Base-by-base conservation (phyloP, 1,140 invertebrate genomes). In the Lasaia peninsularis region DNA sequence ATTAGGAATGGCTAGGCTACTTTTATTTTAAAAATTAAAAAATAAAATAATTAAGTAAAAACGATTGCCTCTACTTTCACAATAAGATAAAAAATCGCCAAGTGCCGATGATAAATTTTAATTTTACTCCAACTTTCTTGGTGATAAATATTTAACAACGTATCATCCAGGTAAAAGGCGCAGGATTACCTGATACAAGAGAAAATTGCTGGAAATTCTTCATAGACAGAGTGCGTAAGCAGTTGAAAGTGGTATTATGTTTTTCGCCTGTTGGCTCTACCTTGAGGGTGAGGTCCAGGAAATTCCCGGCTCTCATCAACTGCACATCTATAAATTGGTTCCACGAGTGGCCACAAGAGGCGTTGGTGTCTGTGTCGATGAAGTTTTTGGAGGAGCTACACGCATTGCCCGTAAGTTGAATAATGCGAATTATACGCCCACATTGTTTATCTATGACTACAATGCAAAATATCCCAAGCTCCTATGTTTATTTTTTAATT, bases 161-260 rank as follows among this genome's bases (percentile, higher is more conserved):
- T 32, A 56, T 58, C 44, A 65, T 56, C 18, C 75, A 94, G 90
- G 94, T 95, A 1, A 96, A 96, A 91, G 95, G 95, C 28, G 94
- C 95, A 32, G 95, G 95, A 48, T 86, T 96, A 89, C 78, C 97
- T 54, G 98, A 99, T 83, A 96, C 96, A 0, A 91, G 97, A 69
- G 97, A 99, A 89, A 98, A 97, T 76, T 98, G 97, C 83, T 99
- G 98, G 98, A 97, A 96, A 84, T 98, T 98, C 87, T 99, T 99
- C 84, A 97, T 99, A 69, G 97, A 99, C 79, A 92, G 96, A 78
- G 97, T 99, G 11, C 92, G 97, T 65, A 93, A 95, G 65, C 94
- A 96, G 81, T 89, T 99, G 10, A 98, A 98, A 90, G 93, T 98
- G 49, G 96, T 98, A 35, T 87, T 99, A 4, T 98, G 97, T 78